Conservation (phyloP, 2,797 vertebrate species). For the Hydrophis major region DNA sequence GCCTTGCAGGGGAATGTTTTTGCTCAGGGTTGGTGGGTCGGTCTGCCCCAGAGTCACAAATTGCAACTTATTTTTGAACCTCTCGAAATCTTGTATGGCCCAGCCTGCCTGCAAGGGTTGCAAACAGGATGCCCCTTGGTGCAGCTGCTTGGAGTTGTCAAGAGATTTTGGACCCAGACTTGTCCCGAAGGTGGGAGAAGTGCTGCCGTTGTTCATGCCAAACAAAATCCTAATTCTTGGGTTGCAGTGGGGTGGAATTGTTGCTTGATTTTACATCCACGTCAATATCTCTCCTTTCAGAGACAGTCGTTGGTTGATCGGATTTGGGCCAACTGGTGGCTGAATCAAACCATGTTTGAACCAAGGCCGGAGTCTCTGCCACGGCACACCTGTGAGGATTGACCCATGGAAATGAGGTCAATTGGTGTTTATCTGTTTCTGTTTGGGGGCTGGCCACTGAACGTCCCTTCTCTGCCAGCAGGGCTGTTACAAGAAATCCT, state of each 20-base stretch:
- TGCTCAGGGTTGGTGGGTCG: neutral
- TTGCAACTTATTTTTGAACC: neutral
- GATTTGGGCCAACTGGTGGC: neutral
- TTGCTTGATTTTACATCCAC: neutral
- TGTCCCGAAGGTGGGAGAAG: neutral
- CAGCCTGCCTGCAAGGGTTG: neutral
- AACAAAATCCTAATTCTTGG: neutral
- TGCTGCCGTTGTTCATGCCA: neutral
- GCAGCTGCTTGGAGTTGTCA: neutral
- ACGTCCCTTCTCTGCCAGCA: constrained; percentile 13
- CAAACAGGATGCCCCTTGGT: neutral
- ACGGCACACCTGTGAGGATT: neutral
- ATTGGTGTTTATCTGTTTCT: neutral
- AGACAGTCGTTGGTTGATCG: neutral
- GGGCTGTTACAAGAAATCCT: constrained; percentile 55
- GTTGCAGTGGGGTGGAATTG: neutral
- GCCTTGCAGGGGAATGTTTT: neutral
- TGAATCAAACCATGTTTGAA: neutral
- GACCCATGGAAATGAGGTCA: neutral
- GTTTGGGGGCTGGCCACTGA: neutral
- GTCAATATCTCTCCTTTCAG: neutral
- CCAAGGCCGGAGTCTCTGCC: neutral
- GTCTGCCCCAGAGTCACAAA: neutral
- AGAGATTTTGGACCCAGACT: neutral
- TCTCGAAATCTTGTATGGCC: neutral